Conservation (phyloP, 1,140 invertebrate species). For the Drosophila micromelanica region DNA sequence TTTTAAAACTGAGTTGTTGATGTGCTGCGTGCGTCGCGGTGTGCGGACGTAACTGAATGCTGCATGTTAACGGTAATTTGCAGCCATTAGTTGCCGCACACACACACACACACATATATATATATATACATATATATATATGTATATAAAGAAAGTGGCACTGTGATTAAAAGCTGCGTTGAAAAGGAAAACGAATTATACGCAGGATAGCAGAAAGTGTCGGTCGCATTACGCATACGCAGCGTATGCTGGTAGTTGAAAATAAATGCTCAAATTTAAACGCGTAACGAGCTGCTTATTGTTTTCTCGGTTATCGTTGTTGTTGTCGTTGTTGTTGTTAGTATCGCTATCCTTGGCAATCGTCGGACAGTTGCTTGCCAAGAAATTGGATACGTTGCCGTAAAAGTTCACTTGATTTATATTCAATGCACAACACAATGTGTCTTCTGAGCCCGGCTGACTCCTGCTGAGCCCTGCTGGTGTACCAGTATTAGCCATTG, state of each 20-base stretch:
- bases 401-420: slow-evolving; percentile 59
- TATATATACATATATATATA: neutral
- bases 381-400: slow-evolving; percentile 49
- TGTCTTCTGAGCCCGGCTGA: slow-evolving; percentile 30
- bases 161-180: slow-evolving; percentile 60
- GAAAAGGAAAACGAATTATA: slow-evolving; percentile 34
- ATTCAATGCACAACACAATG: slow-evolving; percentile 54
- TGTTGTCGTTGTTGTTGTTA: slow-evolving; percentile 6
- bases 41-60: slow-evolving; percentile 45
- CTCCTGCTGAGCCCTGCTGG: slow-evolving; percentile 28
- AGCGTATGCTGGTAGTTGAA: slow-evolving; percentile 43
- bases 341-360: slow-evolving; percentile 44
- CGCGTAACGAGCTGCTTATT: slow-evolving; percentile 55
- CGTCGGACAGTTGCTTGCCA: slow-evolving; percentile 42
- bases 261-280: slow-evolving; percentile 56
- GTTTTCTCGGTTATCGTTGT: slow-evolving; percentile 13
- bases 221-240: slow-evolving; percentile 68
- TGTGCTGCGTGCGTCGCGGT: slow-evolving; percentile 15
- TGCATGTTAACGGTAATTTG: slow-evolving; percentile 72
- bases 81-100: slow-evolving; percentile 65
- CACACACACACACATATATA: slow-evolving; percentile 6
- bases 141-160: slow-evolving; percentile 6
- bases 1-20: slow-evolving; percentile 40
- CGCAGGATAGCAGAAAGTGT: slow-evolving; percentile 44
- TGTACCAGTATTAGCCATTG: slow-evolving; percentile 57